A percentile compares a stretch with the other conserved stretches of the same genome.
phyloP scores from a whole-genome alignment of 2,888 invertebrate species.

The Chironomus tentans region DNA sequence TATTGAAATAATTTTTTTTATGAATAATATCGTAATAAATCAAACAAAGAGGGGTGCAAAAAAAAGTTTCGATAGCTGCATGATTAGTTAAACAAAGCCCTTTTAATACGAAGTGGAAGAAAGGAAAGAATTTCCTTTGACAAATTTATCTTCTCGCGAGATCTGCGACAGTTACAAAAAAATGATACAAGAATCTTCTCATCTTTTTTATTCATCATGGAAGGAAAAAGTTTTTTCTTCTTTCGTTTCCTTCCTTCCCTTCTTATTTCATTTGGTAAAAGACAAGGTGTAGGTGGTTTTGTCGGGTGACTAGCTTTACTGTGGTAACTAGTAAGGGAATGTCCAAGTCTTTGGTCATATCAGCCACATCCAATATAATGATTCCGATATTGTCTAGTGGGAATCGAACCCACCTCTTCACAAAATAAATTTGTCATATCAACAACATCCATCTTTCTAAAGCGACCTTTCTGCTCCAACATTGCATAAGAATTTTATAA shows the following conservation, averaged over 20 bases:
- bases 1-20: background rate
- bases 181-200: background rate
- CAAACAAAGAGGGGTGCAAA: background rate
- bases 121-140: background rate
- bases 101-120: background rate
- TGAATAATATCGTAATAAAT: constrained; percentile 2
- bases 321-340: too few relatives aligned
- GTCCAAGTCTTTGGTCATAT: too few relatives aligned
- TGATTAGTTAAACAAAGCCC: background rate
- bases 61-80: background rate
- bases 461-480: too few relatives aligned
- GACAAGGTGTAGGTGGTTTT: too few relatives aligned
- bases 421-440: too few relatives aligned
- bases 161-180: background rate
- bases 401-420: too few relatives aligned
- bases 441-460: too few relatives aligned
- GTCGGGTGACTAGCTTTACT: too few relatives aligned
- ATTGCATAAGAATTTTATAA: too few relatives aligned
- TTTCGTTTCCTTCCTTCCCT: background rate
- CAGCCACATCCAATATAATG: too few relatives aligned
- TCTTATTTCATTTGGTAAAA: too few relatives aligned
- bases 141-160: background rate
- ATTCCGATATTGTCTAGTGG: too few relatives aligned
- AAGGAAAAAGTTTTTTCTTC: background rate
- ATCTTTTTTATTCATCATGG: background rate